Base-by-base conservation (phyloP, 2,797 vertebrate genomes). In the Aphelocoma californica region DNA sequence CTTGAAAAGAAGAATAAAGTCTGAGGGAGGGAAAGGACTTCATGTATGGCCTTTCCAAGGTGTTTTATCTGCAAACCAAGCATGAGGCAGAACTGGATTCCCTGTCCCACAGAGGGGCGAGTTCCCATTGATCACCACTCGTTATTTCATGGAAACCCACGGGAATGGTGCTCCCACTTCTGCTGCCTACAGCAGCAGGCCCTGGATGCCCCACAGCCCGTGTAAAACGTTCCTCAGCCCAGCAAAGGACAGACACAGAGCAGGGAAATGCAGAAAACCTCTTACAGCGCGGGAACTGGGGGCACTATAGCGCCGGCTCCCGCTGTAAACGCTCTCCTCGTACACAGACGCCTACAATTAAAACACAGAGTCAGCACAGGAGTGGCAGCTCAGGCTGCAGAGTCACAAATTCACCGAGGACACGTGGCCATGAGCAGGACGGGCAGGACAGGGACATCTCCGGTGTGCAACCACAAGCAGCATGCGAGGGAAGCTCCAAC, bases 271-370 rank as follows among this genome's bases (percentile, higher is more conserved):
- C 53, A 78, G 92, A 96, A 96, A 91, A 81, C 12, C 64, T 96
- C 98, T 98, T 98, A 98, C 98, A 96, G 98, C 97, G 6, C 88
- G 95, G 86, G 98, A 97, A 82, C 97, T 96, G 83, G 97, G 97
- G 96, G 97, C 95, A 60, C 98, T 98, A 96, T 97, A 97, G 64
- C 98, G 94, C 54, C 96, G 97, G 40, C 96, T 97, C 88, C 97
- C 92, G 12, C 95, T 83, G 71, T 96, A 94, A 75, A 96, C 38
- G 74, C 97, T 97, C 61, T 98, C 98, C 16, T 98, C 98, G 45
- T 96, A 97, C 89, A 97, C 69, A 26, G 98, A 97, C 0, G 96
- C 98, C 98, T 98, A 96, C 17, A 85, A 97, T 62, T 34, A 32
- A 95, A 97, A 96, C 81, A 93, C 81, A 97, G 45, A 14, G 69